A percentile compares a stretch with the other conserved stretches of the same genome.
phyloP scores from a whole-genome alignment of 2,888 invertebrate species.

The Meiosimyza decipiens region DNA sequence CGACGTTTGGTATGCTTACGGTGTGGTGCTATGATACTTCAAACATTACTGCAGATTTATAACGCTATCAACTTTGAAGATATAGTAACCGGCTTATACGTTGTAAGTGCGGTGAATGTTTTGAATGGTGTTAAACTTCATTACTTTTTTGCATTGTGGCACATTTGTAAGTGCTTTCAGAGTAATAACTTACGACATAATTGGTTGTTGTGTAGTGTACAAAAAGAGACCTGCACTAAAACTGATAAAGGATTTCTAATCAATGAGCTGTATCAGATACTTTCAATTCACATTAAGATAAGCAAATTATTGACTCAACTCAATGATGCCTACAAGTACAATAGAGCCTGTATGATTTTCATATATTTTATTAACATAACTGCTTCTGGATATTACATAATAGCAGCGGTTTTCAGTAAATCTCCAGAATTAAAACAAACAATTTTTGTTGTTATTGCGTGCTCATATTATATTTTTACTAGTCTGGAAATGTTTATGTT shows the following conservation, averaged over 20 bases:
- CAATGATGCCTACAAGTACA: background rate
- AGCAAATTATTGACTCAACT: background rate
- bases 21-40: background rate
- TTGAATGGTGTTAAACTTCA: background rate
- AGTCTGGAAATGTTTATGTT: conserved; percentile 7
- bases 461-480: background rate
- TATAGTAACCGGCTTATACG: background rate
- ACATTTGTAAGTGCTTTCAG: background rate
- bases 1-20: background rate
- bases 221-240: too few relatives aligned
- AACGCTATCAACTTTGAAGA: too few relatives aligned
- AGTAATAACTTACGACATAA: background rate
- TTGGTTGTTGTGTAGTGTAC: background rate
- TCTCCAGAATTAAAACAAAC: too few relatives aligned
- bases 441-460: background rate
- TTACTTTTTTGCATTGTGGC: conserved; percentile 11
- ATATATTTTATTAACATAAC: background rate
- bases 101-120: background rate
- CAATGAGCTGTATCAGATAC: background rate
- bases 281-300: background rate
- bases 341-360: background rate
- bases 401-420: background rate
- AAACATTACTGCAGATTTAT: background rate
- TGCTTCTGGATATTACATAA: background rate
- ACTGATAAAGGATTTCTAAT: too few relatives aligned